Percentiles rank a stretch among this genome's conserved stretches.
These are phyloP conservation scores for Cryptoblepharus egeriae DNA, from an alignment of 2,797 vertebrate species.

Conservation along the genomic window DNA sequence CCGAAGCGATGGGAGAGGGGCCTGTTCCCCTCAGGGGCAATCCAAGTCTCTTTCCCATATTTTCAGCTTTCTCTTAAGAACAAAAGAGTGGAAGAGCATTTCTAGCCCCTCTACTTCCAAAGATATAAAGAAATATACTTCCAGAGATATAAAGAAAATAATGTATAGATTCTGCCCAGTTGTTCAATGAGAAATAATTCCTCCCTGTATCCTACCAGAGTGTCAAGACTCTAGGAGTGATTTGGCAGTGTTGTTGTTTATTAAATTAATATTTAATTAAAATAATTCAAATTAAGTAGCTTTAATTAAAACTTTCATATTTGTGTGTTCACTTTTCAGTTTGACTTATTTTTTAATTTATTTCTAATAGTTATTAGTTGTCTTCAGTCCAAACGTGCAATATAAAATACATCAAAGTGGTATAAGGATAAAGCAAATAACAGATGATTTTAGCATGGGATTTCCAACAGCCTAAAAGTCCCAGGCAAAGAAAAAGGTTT, in stretches of 20 bases:
- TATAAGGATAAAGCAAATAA: no score
- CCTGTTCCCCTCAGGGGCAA: not conserved
- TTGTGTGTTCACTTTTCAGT: not conserved
- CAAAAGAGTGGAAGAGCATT: accelerated
- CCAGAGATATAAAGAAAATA: not conserved
- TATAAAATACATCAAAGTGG: no score
- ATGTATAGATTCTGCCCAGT: not conserved
- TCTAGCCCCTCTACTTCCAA: not conserved
- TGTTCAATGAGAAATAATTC: not conserved
- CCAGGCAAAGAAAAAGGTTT: no score
- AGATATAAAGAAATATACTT: not conserved
- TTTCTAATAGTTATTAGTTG: no score
- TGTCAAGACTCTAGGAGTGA: not conserved
- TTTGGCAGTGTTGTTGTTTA: not conserved
- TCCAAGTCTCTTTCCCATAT: not conserved
- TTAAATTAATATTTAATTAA: not conserved
- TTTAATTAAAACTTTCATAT: constrained; percentile 2
- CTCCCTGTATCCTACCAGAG: not conserved
- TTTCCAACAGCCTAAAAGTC: not conserved
- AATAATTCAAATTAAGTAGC: not conserved
- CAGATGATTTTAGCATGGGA: not conserved
- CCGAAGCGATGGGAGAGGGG: not conserved
- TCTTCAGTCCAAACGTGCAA: no score
- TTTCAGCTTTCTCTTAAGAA: not conserved
- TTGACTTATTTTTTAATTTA: not conserved